A percentile compares a stretch with the other conserved stretches of the same genome.
These are phyloP conservation scores for Dunckerocampus dactyliophorus DNA, from an alignment of 2,113 vertebrate species.

Conservation along the genomic window DNA sequence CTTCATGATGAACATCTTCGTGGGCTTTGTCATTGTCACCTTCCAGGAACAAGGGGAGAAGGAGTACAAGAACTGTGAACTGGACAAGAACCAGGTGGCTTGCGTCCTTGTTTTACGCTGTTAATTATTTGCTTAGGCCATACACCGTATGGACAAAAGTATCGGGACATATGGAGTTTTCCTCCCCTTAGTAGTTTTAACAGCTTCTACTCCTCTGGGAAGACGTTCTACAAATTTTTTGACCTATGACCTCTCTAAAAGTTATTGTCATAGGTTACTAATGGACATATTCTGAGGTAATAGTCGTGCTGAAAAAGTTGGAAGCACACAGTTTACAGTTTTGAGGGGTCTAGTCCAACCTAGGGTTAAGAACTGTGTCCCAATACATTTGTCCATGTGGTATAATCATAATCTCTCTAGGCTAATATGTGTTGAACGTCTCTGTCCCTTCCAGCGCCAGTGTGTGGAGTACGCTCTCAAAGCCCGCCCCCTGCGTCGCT, in stretches of 20 bases:
- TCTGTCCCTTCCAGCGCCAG: slow-evolving; percentile 79
- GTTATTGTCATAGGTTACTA: too few relatives aligned
- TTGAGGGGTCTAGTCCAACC: too few relatives aligned
- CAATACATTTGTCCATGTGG: too few relatives aligned
- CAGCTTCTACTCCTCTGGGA: too few relatives aligned
- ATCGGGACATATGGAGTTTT: neutral
- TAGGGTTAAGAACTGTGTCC: too few relatives aligned
- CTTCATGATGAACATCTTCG: slow-evolving; percentile 99
- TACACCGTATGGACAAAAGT: neutral
- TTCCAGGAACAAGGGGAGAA: slow-evolving; percentile 99
- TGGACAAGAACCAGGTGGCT: slow-evolving; percentile 98
- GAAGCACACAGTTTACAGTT: too few relatives aligned
- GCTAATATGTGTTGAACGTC: neutral
- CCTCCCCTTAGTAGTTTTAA: too few relatives aligned
- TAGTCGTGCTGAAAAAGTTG: too few relatives aligned
- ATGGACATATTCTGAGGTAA: too few relatives aligned
- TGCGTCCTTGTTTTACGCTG: neutral
- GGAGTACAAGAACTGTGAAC: slow-evolving; percentile 99
- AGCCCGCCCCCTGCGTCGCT: slow-evolving; percentile 90
- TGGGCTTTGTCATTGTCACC: slow-evolving; percentile 98
- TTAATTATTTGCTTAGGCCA: neutral
- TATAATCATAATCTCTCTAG: neutral
- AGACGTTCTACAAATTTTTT: too few relatives aligned
- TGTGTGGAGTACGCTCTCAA: slow-evolving; percentile 98
- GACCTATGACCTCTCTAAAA: too few relatives aligned